Evolutionary conservation across 2,888 invertebrate genomes (phyloP), one percentile per base, ranked within the genome.

Genomic region (Ctenicera cuprea): DNA sequence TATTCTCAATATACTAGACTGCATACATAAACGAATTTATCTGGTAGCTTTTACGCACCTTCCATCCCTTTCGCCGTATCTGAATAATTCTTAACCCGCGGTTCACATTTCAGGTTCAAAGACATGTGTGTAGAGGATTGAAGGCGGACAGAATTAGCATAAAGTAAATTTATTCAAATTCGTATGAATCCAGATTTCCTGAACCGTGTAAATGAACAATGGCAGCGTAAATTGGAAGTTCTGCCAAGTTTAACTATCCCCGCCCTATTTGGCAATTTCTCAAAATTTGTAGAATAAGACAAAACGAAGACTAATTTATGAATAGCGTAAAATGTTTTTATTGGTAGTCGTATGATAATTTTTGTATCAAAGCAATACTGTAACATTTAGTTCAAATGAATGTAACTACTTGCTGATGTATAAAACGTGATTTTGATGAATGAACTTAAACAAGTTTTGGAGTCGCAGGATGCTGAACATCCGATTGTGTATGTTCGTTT

Each of bases 131-230:
- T 38, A 68, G 30, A 66, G 74, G 67, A 68, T 71, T 74, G 69
- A 75, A 72, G 64, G 59, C 64, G 65, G 20, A 50, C 69, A 71
- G 77, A 81, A 83, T 83, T 82, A 83, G 82, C 82, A 83, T 82
- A 81, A 80, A 79, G 80, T 79, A 82, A 82, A 82, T 83, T 83
- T 82, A 82, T 83, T 83, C 82, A 79, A 80, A 82, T 82, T 82
- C 79, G 74, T 80, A 79, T 79, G 81, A 82, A 82, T 81, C 78
- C 77, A 75, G 79, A 82, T 81, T 80, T 77, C 76, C 73, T 78
- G 79, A 76, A 78, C 78, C 80, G 79, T 78, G 78, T 74, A 76
- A 75, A 81, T 80, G 82, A 82, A 83, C 83, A 83, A 83, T 82
- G 80, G 78, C 77, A 77, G 78, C 74, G 80, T 73, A 82, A 82